Evolutionary conservation across 2,888 invertebrate genomes (phyloP).

Genomic region (Metopia argyrocephala): DNA sequence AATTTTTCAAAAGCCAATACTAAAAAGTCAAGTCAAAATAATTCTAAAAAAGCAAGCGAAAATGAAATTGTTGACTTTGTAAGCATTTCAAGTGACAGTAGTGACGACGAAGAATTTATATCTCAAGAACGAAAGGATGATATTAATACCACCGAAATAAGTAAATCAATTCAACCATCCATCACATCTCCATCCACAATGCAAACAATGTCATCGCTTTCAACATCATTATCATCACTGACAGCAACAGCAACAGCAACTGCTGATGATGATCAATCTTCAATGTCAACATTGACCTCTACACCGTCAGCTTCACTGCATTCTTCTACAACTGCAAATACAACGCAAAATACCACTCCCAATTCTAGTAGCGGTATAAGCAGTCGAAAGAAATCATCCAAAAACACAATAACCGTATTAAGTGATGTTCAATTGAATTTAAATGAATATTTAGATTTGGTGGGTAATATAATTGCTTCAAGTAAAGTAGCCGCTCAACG

Average conservation of each 20-base stretch:
- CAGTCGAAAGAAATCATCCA: conserved; percentile 68
- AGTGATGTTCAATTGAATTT: conserved; percentile 78
- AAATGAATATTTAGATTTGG: conserved; percentile 76
- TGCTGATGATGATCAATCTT: not conserved
- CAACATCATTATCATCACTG: conserved; percentile 16
- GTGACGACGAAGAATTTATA: conserved; percentile 59
- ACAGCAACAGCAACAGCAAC: not conserved
- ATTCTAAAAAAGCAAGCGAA: conserved; percentile 21
- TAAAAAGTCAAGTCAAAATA: conserved; percentile 36
- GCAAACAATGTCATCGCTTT: conserved; percentile 9
- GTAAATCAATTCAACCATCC: conserved; percentile 10
- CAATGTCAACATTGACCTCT: conserved; percentile 1
- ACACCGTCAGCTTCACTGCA: conserved; percentile 21
- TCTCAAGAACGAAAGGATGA: conserved; percentile 43
- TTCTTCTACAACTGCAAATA: conserved; percentile 3
- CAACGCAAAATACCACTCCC: conserved; percentile 26
- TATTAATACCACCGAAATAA: conserved; percentile 50
- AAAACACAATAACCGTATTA: conserved; percentile 76
- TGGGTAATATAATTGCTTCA: conserved; percentile 78
- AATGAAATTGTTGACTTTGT: conserved; percentile 56
- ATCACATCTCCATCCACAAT: not conserved
- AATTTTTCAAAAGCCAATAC: not conserved
- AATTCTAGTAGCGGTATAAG: not conserved
- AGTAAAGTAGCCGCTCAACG: conserved; percentile 73
- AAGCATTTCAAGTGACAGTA: conserved; percentile 59